These are phyloP conservation scores for Colossoma macropomum DNA, from an alignment of 2,113 vertebrate genomes.

Conservation along the genomic window DNA sequence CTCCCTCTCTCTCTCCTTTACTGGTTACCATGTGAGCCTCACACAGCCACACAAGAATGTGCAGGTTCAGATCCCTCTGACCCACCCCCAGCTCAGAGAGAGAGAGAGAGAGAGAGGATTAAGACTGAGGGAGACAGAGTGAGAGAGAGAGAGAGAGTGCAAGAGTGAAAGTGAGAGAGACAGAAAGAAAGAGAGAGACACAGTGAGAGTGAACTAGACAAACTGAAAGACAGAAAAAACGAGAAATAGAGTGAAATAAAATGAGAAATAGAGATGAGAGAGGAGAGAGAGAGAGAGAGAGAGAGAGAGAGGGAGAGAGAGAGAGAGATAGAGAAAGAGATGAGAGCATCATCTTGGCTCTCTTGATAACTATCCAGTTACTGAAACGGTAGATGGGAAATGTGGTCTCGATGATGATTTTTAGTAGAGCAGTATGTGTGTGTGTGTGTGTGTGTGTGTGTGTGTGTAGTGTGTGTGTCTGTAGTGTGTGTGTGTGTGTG, in stretches of 20 bases:
- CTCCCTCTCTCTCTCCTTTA: slow-evolving; percentile 86
- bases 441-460: slow-evolving; percentile 10
- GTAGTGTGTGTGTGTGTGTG: slow-evolving; percentile 12
- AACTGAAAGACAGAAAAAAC: neutral
- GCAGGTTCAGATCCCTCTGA: slow-evolving; percentile 85
- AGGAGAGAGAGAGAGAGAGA: neutral
- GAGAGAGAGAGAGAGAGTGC: slow-evolving; percentile 7
- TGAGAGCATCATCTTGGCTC: slow-evolving; percentile 37
- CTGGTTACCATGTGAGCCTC: slow-evolving; percentile 95
- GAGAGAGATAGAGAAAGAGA: slow-evolving; percentile 1
- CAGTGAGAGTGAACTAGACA: neutral
- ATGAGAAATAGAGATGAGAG: neutral
- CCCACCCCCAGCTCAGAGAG: slow-evolving; percentile 71
- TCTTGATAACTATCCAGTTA: slow-evolving; percentile 39
- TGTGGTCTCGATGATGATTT: slow-evolving; percentile 15
- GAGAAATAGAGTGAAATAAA: neutral
- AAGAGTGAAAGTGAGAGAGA: neutral
- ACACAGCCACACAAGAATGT: slow-evolving; percentile 92
- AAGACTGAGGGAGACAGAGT: slow-evolving; percentile 26
- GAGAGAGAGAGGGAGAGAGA: neutral
- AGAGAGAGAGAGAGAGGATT: slow-evolving; percentile 48
- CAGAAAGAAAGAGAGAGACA: neutral
- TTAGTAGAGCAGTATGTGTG: neutral
- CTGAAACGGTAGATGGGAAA: slow-evolving; percentile 30
- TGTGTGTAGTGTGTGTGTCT: slow-evolving; percentile 5